These are phyloP conservation scores for Cydia amplana DNA, from an alignment of 1,140 invertebrate genomes.

Conservation along the genomic window DNA sequence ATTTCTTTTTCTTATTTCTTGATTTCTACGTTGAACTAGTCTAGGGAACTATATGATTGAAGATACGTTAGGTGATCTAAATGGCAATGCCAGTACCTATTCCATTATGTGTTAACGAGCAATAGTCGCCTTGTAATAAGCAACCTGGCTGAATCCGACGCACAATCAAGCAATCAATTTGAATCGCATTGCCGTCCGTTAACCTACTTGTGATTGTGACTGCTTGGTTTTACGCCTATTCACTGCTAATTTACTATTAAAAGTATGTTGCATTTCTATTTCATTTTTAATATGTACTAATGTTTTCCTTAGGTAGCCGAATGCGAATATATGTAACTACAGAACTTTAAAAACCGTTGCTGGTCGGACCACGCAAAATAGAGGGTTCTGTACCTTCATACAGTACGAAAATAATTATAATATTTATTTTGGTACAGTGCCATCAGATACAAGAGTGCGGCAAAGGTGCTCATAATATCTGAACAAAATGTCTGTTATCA, in stretches of 20 bases:
- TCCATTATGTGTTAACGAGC: neutral
- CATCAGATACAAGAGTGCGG: neutral
- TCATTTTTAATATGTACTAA: neutral
- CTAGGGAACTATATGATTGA: neutral
- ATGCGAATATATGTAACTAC: too few relatives aligned
- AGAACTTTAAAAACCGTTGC: too few relatives aligned
- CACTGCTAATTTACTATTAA: neutral
- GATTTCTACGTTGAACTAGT: too few relatives aligned
- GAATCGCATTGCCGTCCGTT: slow-evolving; percentile 6
- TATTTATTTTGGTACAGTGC: neutral
- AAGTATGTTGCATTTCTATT: neutral
- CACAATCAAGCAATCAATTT: slow-evolving; percentile 28
- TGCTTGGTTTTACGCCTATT: neutral
- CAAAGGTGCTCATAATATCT: too few relatives aligned
- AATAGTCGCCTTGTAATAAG: neutral
- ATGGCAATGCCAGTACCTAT: neutral
- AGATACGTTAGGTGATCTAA: neutral
- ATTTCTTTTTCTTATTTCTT: too few relatives aligned
- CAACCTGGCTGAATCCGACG: neutral
- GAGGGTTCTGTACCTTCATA: too few relatives aligned
- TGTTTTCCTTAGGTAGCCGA: too few relatives aligned
- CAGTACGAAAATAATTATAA: too few relatives aligned
- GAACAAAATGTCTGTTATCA: too few relatives aligned
- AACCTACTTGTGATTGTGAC: slow-evolving; percentile 3
- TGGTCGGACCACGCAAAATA: too few relatives aligned